Percentiles rank a stretch among this genome's conserved stretches.
Evolutionary conservation across 1,140 invertebrate species (phyloP).

Genomic region (Plodia interpunctella): DNA sequence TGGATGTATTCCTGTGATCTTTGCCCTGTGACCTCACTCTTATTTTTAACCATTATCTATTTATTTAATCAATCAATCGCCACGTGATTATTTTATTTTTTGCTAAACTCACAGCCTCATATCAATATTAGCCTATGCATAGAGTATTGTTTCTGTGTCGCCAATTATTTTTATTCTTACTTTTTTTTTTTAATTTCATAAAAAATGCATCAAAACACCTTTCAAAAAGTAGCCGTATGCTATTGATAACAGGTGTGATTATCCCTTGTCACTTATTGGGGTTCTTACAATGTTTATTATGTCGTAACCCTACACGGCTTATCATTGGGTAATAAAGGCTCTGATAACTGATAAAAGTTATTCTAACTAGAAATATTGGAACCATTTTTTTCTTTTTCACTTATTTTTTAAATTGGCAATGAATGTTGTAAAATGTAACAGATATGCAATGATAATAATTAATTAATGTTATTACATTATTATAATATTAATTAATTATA

Average conservation of each 20-base stretch:
- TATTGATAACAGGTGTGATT: slow-evolving; percentile 67
- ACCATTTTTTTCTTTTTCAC: too few species aligned
- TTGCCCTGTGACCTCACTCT: slow-evolving; percentile 48
- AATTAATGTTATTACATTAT: too few species aligned
- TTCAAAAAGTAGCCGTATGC: slow-evolving; percentile 74
- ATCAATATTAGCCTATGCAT: slow-evolving; percentile 74
- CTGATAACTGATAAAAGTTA: slow-evolving; percentile 13
- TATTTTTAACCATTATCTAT: slow-evolving; percentile 47
- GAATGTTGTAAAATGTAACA: background rate
- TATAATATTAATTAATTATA: too few species aligned
- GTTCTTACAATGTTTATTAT: slow-evolving; percentile 37
- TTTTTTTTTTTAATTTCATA: slow-evolving; percentile 61
- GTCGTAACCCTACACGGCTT: slow-evolving; percentile 34
- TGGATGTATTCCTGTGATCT: slow-evolving; percentile 19
- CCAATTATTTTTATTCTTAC: slow-evolving; percentile 70
- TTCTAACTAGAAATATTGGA: too few species aligned
- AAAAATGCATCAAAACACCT: slow-evolving; percentile 74
- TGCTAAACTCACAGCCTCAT: slow-evolving; percentile 75
- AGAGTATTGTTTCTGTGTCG: slow-evolving; percentile 75
- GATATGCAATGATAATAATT: too few species aligned
- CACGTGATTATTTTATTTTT: slow-evolving; percentile 70
- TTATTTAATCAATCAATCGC: slow-evolving; percentile 66
- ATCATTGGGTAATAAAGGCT: slow-evolving; percentile 14
- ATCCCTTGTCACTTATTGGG: slow-evolving; percentile 61
- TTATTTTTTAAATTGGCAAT: background rate